Evolutionary conservation across 2,888 invertebrate genomes (phyloP).

Genomic region (Euphydryas editha): DNA sequence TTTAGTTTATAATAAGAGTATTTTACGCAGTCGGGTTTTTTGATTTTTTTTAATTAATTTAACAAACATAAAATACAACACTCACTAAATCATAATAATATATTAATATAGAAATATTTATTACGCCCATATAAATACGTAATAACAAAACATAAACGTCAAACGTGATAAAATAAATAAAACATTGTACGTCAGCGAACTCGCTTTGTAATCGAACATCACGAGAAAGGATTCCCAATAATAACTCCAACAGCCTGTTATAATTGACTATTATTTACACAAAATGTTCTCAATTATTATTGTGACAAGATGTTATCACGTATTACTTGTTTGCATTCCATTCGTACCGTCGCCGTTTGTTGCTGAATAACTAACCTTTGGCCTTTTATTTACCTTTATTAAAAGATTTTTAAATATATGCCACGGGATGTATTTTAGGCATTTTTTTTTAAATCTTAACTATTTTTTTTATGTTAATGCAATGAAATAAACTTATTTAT

Average conservation of each 20-base stretch:
- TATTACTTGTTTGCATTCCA: background rate
- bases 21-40: too few species aligned
- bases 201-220: conserved; percentile 6
- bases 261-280: conserved; percentile 6
- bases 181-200: background rate
- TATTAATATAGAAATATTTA: too few species aligned
- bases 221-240: background rate
- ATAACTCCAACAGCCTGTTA: conserved; percentile 5
- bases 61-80: too few species aligned
- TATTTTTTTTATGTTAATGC: background rate
- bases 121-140: too few species aligned
- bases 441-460: background rate
- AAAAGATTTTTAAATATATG: background rate
- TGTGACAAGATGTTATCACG: background rate
- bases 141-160: background rate
- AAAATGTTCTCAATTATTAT: conserved; percentile 3
- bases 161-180: background rate
- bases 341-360: background rate
- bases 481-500: too few species aligned
- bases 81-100: too few species aligned
- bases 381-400: background rate
- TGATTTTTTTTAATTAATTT: too few species aligned
- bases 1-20: too few species aligned
- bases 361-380: background rate
- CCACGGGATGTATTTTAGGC: background rate